Base-by-base conservation (phyloP, 2,797 vertebrate genomes). In the Gymnoscopelus microlampas region DNA sequence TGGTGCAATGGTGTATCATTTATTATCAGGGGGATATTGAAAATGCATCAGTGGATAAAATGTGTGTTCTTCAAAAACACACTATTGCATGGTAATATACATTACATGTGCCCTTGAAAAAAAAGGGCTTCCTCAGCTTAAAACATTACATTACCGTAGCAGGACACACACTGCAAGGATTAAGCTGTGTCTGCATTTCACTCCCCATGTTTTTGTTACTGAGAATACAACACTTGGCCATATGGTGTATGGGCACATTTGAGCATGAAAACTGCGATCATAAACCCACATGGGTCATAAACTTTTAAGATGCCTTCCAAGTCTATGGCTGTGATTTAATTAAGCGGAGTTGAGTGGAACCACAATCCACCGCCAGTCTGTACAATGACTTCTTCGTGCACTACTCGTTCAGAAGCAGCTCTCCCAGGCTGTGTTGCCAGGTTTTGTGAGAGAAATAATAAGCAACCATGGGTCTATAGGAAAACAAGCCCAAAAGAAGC, bases 261-360 rank as follows among this genome's bases (percentile, higher is more conserved):
- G 62, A 82, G 72, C 61, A 57, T 65, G 72, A 83, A 76, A 71
- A 63, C 74, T 68, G 69, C 61, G 75, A 47, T 61, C 78, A 70
- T 80, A 77, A 88, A 79, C 29, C 24, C 80, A 44, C 8, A 48
- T 4, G 83, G 71, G 70, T 78, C 84, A 51, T 85, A 85, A 89
- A 88, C 83, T 66, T 44, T 82, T 79, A 70, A 85, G 60, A 74
- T 67, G 64, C 79, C 79, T 10, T 54, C 60, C 60, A 70, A 87
- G 87, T 82, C 66, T 19, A 51, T 23, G 68, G 71, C 70, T 77
- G 71, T 54, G 82, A 85, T 82, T 85, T 89, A 85, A 90, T 88
- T 87, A 87, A 83, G 76, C 80, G 58, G 0, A 69, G 69, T n/a
- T 10, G 15, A 51, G 23, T 23, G 62, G 66, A 73, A 66, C 53